Evolutionary conservation across 1,140 invertebrate species (phyloP).

Genomic region (Dinoponera quadriceps): DNA sequence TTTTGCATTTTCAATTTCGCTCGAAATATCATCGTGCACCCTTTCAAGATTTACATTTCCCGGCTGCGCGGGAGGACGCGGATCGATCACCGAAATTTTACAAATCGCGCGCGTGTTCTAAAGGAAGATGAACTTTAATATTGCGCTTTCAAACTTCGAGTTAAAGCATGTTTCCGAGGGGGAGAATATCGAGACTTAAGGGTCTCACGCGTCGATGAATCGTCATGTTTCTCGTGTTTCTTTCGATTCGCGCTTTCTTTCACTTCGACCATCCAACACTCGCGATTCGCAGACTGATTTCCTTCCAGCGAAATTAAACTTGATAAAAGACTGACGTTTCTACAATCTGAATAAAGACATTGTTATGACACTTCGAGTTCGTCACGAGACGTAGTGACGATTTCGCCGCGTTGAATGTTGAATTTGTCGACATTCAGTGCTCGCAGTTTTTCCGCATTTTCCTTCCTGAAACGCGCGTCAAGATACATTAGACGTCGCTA

Average conservation of each 20-base stretch:
- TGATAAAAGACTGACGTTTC: neutral
- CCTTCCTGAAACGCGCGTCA: slow-evolving; percentile 57
- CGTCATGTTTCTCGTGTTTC: no score
- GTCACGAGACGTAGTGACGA: neutral
- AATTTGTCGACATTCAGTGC: slow-evolving; percentile 57
- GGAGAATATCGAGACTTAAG: neutral
- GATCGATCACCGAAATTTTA: neutral
- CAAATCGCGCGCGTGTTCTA: slow-evolving; percentile 1
- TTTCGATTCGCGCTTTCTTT: neutral
- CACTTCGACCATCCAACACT: neutral
- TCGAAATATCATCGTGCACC: neutral
- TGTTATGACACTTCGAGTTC: slow-evolving; percentile 30
- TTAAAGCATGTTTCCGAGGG: neutral
- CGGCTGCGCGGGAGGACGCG: no score
- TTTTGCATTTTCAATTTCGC: neutral
- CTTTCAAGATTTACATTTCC: neutral
- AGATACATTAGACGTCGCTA: slow-evolving; percentile 60
- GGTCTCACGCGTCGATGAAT: neutral
- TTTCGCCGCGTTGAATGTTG: slow-evolving; percentile 28
- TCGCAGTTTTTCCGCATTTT: slow-evolving; percentile 53
- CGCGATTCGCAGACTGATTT: neutral
- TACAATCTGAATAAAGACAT: slow-evolving; percentile 30
- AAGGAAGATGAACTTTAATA: neutral
- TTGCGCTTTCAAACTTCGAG: neutral
- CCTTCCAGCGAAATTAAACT: neutral